Base-by-base conservation (phyloP, 2,797 vertebrate species). In the Balearica regulorum region DNA sequence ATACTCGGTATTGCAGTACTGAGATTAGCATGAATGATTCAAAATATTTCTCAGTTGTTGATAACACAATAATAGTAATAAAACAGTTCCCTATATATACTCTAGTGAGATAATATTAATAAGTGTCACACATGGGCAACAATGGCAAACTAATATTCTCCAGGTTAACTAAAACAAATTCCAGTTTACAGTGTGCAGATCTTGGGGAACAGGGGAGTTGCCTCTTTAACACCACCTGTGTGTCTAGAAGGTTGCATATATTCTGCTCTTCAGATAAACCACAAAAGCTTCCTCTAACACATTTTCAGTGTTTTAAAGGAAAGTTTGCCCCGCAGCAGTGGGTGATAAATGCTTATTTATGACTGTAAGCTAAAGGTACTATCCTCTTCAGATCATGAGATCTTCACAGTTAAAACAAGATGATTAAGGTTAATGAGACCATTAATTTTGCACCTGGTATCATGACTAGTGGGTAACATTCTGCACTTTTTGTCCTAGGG, bases 351-450 rank as follows among this genome's bases (percentile, higher is more conserved):
- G 19, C 14, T 77, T 91, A 65, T 73, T 75, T 75, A 64, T 71
- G 33, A 76, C 43, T 73, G 16, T 16, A 77, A 94, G 71, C 25
- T 77, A 86, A 91, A 79, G 44, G 37, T 37, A 43, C n/a, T 61
- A 19, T 51, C 41, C 39, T 54, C 83, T 89, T 90, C 61, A 65
- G 88, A 81, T 25, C 68, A 80, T 16, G 39, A 87, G 94, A 96
- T 93, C 89, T 96, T 96, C 70, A 66, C 43, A 93, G 92, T 75
- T 89, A 89, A 87, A 88, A 48, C 25, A 90, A 85, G 41, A 44
- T 89, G 57, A 94, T 95, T 92, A 96, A 75, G 65, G 77, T 80
- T 96, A 97, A 95, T 90, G 53, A 96, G 89, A 68, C 65, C 61
- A 95, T 96, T 95, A 60, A 85, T 94, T 93, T 92, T 93, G 79